These are phyloP conservation scores for Amphimedon queenslandica DNA, from an alignment of 37 sponge, comb jelly and placozoan species.

Conservation along the genomic window DNA sequence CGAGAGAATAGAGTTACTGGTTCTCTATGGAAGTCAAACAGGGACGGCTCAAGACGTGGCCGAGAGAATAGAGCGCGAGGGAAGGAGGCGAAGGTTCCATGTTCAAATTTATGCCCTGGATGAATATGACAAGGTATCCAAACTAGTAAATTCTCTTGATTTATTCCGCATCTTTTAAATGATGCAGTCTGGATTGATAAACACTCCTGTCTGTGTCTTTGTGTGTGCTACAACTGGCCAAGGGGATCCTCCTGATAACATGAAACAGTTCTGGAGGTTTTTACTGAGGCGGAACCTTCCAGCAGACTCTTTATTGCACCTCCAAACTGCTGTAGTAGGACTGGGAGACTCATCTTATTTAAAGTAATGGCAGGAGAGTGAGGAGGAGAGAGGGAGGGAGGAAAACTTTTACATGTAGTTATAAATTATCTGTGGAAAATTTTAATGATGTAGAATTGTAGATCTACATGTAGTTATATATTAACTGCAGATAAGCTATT, in stretches of 20 bases:
- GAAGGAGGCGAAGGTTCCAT: conserved; percentile 66
- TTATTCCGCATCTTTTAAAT: neutral
- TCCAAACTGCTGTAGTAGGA: conserved; percentile 77
- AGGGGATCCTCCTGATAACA: conserved; percentile 99
- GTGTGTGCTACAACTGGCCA: conserved; percentile 97
- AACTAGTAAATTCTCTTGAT: neutral
- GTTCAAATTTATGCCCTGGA: conserved; percentile 73
- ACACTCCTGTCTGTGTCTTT: conserved; percentile 76
- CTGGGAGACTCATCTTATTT: conserved; percentile 97
- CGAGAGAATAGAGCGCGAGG: conserved; percentile 78
- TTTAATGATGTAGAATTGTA: no score
- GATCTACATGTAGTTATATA: no score
- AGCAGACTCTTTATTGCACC: conserved; percentile 39
- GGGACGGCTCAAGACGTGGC: conserved; percentile 95
- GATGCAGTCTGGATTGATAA: conserved; percentile 52
- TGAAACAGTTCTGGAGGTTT: conserved; percentile 90
- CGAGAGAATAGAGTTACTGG: no score
- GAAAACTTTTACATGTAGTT: no score
- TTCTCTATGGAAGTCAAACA: conserved; percentile 94
- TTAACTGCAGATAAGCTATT: no score
- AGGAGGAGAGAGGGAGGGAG: no score
- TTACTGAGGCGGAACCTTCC: conserved; percentile 81
- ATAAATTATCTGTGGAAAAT: no score
- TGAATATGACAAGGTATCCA: conserved; percentile 56
- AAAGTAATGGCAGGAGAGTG: no score